Percentiles rank a stretch among this genome's conserved stretches.
Evolutionary conservation across 2,797 vertebrate genomes (phyloP).

Genomic region (Hyperoplus lanceolatus): DNA sequence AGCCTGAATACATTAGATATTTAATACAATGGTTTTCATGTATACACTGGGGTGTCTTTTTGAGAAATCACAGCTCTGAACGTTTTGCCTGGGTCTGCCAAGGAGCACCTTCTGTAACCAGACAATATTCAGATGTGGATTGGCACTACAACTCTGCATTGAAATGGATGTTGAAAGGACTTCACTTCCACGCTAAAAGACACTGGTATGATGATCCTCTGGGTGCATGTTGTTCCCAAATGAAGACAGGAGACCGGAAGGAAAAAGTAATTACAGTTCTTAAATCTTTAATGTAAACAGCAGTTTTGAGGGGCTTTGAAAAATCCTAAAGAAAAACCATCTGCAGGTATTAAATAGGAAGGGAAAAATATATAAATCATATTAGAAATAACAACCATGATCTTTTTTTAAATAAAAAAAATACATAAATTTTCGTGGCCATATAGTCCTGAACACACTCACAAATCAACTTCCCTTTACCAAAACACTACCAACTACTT

Average conservation of each 20-base stretch:
- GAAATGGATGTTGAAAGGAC: not conserved
- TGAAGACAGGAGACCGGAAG: constrained; percentile 41
- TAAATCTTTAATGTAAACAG: constrained; percentile 91
- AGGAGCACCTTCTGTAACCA: not conserved
- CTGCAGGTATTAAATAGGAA: constrained; percentile 81
- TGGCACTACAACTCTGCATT: not conserved
- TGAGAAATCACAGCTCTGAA: constrained; percentile 13
- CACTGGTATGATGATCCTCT: not conserved
- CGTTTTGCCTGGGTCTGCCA: not conserved
- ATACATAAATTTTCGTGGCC: constrained; percentile 87
- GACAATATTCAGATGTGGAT: not conserved
- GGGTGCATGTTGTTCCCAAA: constrained; percentile 2
- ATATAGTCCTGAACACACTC: constrained; percentile 79
- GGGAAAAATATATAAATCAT: constrained; percentile 82
- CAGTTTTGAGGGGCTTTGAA: constrained; percentile 85
- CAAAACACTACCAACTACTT: constrained; percentile 85
- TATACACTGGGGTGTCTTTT: not conserved
- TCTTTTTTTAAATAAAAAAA: constrained; percentile 88
- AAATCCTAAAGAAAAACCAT: constrained; percentile 79
- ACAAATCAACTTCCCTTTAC: constrained; percentile 81
- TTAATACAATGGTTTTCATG: not conserved
- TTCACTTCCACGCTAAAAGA: too few species aligned
- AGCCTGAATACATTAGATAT: not conserved
- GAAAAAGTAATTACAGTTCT: constrained; percentile 56
- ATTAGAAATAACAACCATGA: constrained; percentile 79